Base-by-base conservation (phyloP, 2,797 vertebrate genomes). In the Sitta carolinensis region DNA sequence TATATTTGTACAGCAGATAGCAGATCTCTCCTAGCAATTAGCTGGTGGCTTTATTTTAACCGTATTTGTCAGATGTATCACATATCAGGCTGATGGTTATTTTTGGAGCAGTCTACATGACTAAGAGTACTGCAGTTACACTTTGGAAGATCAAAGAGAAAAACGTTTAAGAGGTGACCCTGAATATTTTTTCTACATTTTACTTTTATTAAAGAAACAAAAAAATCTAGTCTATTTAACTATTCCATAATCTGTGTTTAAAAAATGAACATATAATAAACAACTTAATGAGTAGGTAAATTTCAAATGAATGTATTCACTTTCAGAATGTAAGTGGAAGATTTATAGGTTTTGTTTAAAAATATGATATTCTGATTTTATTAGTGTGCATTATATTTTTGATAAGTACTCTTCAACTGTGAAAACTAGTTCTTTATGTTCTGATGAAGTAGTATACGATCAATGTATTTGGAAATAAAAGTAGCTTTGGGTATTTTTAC, bases 51-150 rank as follows among this genome's bases (percentile, higher is more conserved):
- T 98, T 90, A 78, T 89, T 84, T 98, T 97, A 96, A 94, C 98
- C 98, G 83, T 99, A 97, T 99, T 98, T 99, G 98, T 98, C 97
- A 95, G 88, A 97, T 95, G 97, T 99, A 98, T 99, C 98, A 97
- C 96, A 95, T 99, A 97, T 98, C 99, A 89, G 83, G 89, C 63
- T 92, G 92, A 94, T 98, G 98, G 98, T 98, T 99, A 99, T 99
- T 99, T 99, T 98, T 98, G 98, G 98, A 98, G 97, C 97, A 96
- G 97, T 98, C 97, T 98, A 98, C 98, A 98, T 98, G 98, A 98
- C 98, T 98, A 97, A 98, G 98, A 64, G 75, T 97, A 97, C 98
- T 98, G 98, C 98, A 98, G 97, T 97, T 97, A 97, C 97, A 93
- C 96, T 98, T 97, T 97, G 97, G 97, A 98, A 96, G 97, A 97